These are phyloP conservation scores for Onychomys arenicola DNA, from an alignment of 2,797 vertebrate species.

Conservation along the genomic window DNA sequence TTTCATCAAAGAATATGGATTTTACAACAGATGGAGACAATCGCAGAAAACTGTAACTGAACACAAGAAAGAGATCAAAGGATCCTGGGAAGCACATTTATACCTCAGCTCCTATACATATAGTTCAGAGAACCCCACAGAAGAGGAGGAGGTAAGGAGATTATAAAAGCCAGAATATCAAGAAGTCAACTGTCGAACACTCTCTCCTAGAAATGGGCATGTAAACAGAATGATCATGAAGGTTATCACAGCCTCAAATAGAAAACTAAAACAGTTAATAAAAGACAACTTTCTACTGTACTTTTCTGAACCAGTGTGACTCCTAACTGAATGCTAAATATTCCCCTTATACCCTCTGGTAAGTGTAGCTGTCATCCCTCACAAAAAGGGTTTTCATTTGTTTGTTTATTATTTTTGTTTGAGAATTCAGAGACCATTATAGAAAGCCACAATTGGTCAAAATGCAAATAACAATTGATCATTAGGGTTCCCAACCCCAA, in stretches of 20 bases:
- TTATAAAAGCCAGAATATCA: neutral
- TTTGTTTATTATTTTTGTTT: neutral
- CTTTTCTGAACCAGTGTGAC: neutral
- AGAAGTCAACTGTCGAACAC: neutral
- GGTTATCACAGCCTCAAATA: neutral
- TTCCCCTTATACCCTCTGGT: no score
- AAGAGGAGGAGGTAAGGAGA: neutral
- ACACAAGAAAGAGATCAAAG: neutral
- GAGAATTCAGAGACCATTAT: neutral
- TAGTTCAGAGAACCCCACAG: neutral
- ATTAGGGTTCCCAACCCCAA: neutral
- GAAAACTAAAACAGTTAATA: neutral
- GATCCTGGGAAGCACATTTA: no score
- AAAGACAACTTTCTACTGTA: neutral
- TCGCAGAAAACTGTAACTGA: neutral
- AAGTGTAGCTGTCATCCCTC: neutral
- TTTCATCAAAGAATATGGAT: neutral
- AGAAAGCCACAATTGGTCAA: neutral
- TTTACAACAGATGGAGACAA: neutral
- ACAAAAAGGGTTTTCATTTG: neutral
- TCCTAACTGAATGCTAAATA: neutral
- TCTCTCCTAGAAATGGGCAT: neutral
- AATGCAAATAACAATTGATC: neutral
- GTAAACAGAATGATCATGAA: neutral
- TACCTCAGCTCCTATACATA: no score